These are phyloP conservation scores for Tragelaphus scriptus DNA, from an alignment of 2,113 vertebrate species.

Conservation along the genomic window DNA sequence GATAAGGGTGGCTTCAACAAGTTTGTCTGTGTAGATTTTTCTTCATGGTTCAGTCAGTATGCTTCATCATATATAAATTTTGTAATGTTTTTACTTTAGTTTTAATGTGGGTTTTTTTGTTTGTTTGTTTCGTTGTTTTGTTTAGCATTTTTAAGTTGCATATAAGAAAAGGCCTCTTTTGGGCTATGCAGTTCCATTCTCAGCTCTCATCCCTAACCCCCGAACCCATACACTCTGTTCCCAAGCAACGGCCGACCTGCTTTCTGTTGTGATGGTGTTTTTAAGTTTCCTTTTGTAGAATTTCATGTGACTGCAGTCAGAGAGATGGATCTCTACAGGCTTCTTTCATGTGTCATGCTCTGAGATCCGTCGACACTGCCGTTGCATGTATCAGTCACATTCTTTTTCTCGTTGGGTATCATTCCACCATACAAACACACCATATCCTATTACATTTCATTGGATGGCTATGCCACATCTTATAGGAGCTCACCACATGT, in stretches of 20 bases:
- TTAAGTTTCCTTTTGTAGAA: too few species aligned
- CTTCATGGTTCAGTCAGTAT: neutral
- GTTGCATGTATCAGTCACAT: fast-evolving
- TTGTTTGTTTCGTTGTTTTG: neutral
- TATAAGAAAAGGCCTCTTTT: neutral
- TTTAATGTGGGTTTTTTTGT: neutral
- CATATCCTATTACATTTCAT: neutral
- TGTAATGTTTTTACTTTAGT: neutral
- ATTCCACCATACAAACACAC: neutral
- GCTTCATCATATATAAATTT: neutral
- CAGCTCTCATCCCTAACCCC: neutral
- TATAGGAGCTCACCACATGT: neutral
- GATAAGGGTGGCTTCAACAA: neutral
- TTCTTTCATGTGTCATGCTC: neutral
- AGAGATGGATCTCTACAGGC: neutral
- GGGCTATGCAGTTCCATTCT: neutral
- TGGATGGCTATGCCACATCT: neutral
- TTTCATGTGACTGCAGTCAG: neutral
- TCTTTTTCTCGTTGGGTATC: neutral
- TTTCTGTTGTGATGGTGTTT: neutral
- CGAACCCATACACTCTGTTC: neutral
- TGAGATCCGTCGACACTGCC: fast-evolving
- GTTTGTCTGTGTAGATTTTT: neutral
- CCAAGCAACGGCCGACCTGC: neutral
- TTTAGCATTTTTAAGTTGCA: neutral